Evolutionary conservation across 35 echinoderm and acorn worm species (phyloP), one percentile per base, ranked within the genome.

Genomic region (Heliocidaris erythrogramma): DNA sequence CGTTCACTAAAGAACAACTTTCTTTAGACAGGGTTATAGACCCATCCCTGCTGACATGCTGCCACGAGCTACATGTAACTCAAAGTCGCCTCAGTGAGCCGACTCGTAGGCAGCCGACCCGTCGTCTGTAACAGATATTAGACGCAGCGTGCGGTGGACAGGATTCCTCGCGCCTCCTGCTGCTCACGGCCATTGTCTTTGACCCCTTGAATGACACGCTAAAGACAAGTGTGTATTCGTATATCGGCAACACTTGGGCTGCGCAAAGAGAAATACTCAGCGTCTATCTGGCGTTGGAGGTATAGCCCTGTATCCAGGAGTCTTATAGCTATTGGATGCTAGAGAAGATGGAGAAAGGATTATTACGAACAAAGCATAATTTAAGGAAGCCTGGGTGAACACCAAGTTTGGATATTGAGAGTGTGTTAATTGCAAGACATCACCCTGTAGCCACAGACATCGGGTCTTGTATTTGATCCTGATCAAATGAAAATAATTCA

Each of bases 161-260:
- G 87, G 87, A 89, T 32, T 89, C 87, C 30, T 21, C 14, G 87
- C 87, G 87, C 87, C 87, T 89, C 87, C 87, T 89, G 87, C 87
- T 48, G 87, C 87, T 89, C 31, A 47, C 18, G 87, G 31, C 87
- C 87, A 48, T 89, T 48, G 87, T 89, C 87, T 89, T 24, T 48
- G 87, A 89, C 47, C 87, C 30, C 86, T 88, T 48, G 61, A 27
- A 71, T 78, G 65, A 78, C 65, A 78, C 65, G 65, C 65, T 78
- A n/a, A 78, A 78, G 65, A 78, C 21, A 78, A 78, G 65, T 78
- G 65, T 78, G 65, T 21, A n/a, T 78, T 78, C 2, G 27, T 7
- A 78, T 27, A 78, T 6, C 4, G 21, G 65, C 65, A 78, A 78
- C 65, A 78, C 65, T 78, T n/a, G 52, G 52, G 65, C 65, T 78